A percentile compares a stretch with the other conserved stretches of the same genome.
Evolutionary conservation across 2,797 vertebrate species (phyloP).

Genomic region (Poecilia gillii): DNA sequence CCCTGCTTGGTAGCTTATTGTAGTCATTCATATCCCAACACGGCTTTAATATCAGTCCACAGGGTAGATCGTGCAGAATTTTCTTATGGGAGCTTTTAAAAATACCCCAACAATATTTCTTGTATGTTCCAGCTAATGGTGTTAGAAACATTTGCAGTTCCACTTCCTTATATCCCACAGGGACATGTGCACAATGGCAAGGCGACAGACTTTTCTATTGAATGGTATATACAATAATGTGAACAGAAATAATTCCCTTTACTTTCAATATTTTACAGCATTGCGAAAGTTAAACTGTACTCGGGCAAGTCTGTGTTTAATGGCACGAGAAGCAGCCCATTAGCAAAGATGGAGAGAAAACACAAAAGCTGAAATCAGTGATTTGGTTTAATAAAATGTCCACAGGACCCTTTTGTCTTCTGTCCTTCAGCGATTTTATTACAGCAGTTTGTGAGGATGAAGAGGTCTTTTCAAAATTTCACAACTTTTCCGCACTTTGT

Average conservation of each 20-base stretch:
- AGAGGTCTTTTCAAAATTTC: neutral
- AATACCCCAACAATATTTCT: conserved; percentile 15
- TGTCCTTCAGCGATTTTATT: conserved; percentile 40
- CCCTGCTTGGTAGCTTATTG: conserved; percentile 36
- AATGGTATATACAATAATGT: conserved; percentile 12
- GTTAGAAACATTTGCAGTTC: conserved; percentile 10
- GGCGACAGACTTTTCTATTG: neutral
- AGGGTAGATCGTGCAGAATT: conserved; percentile 13
- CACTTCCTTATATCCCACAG: conserved; percentile 1
- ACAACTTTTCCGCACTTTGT: neutral
- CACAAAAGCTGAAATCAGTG: conserved; percentile 41
- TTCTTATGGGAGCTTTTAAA: conserved; percentile 12
- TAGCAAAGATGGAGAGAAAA: conserved; percentile 61
- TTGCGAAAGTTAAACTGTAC: conserved; percentile 37
- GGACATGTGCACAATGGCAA: neutral
- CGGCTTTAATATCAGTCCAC: conserved; percentile 24
- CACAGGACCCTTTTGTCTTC: conserved; percentile 49
- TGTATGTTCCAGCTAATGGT: neutral
- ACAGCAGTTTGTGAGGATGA: conserved; percentile 28
- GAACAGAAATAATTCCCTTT: conserved; percentile 16
- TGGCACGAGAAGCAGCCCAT: conserved; percentile 65
- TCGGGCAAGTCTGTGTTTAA: conserved; percentile 36
- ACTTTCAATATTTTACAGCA: conserved; percentile 18
- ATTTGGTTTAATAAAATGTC: conserved; percentile 58
- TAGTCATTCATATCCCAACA: conserved; percentile 26